phyloP scores from a whole-genome alignment of 2,113 vertebrate species.

The Panthera uncia region DNA sequence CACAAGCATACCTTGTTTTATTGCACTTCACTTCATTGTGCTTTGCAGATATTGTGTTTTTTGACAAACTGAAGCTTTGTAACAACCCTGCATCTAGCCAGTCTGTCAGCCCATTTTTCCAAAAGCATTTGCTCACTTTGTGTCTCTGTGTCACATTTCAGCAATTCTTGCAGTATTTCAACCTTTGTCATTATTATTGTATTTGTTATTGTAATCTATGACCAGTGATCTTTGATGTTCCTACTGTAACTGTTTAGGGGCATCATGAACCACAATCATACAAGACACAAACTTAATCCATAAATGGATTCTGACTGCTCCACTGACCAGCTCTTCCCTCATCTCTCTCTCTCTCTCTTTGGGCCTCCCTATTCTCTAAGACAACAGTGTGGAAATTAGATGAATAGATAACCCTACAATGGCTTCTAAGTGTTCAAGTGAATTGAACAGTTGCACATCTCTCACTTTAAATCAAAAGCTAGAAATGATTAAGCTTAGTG shows the following conservation, averaged over 20 bases:
- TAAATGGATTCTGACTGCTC: neutral
- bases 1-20: neutral
- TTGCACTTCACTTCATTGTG: neutral
- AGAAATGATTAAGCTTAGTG: neutral
- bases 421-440: neutral
- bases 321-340: neutral
- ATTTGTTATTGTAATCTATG: neutral
- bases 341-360: neutral
- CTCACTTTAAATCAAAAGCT: neutral
- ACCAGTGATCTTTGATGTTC: neutral
- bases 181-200: neutral
- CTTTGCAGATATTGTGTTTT: neutral
- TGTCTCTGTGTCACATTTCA: neutral
- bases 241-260: neutral
- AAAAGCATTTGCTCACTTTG: neutral
- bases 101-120: neutral
- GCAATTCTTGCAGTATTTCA: neutral
- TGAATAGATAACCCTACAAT: neutral
- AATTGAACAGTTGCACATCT: neutral
- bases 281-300: neutral
- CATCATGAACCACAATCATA: neutral
- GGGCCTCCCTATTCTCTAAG: neutral
- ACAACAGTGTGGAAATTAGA: neutral
- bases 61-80: neutral
- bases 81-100: neutral